Percentiles rank a stretch among this genome's conserved stretches.
phyloP scores from a whole-genome alignment of 2,113 vertebrate genomes.

The Amblyornis subalaris region DNA sequence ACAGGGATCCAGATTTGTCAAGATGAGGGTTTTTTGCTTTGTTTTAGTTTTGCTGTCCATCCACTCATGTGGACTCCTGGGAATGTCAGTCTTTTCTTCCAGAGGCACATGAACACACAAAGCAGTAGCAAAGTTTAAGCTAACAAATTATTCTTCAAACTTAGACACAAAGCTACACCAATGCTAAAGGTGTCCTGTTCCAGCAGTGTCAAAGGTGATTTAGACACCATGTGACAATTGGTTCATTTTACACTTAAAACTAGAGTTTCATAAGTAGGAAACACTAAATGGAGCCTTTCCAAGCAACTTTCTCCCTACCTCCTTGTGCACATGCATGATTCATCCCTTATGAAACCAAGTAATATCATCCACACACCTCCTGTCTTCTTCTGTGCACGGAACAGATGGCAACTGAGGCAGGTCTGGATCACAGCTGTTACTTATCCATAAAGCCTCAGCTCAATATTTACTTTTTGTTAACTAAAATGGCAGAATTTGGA shows the following conservation, averaged over 20 bases:
- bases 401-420: conserved; percentile 7
- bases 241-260: neutral
- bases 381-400: neutral
- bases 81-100: neutral
- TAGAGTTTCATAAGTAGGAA: neutral
- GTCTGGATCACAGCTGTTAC: neutral
- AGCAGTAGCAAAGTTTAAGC: neutral
- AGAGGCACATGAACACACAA: neutral
- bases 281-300: neutral
- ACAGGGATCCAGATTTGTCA: neutral
- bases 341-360: neutral
- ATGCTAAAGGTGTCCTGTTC: neutral
- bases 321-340: neutral
- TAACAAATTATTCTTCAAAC: neutral
- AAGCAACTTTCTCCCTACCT: neutral
- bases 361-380: neutral
- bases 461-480: neutral
- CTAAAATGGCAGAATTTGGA: neutral
- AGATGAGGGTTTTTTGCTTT: neutral
- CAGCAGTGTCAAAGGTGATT: neutral
- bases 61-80: neutral
- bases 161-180: neutral
- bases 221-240: neutral
- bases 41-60: neutral
- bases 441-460: neutral